A percentile compares a stretch with the other conserved stretches of the same genome.
Conservation (phyloP, 2,888 invertebrate genomes). For the Acrocera orbiculus region DNA sequence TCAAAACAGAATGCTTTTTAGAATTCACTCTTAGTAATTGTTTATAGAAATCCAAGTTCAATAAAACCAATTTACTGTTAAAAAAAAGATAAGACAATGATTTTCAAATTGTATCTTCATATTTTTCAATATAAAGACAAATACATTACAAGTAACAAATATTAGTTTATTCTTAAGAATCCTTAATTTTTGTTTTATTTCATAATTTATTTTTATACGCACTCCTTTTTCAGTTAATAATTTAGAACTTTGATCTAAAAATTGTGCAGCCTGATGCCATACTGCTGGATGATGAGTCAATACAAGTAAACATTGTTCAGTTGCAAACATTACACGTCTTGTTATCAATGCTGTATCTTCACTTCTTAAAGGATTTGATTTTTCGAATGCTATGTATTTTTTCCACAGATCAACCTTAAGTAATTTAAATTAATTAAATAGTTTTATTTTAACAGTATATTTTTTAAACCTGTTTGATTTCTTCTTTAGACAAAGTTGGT, state of each 20-base stretch:
- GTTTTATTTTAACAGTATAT: background rate
- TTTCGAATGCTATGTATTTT: slow-evolving; percentile 95
- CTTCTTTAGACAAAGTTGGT: slow-evolving; percentile 78
- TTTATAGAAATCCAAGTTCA: too few species aligned
- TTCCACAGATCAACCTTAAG: slow-evolving; percentile 90
- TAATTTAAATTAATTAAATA: slow-evolving; percentile 2
- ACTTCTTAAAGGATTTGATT: slow-evolving; percentile 85
- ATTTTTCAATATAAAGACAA: too few species aligned
- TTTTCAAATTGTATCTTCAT: too few species aligned
- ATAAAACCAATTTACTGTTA: too few species aligned
- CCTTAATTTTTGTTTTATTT: background rate
- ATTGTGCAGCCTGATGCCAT: slow-evolving; percentile 98
- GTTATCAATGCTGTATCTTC: slow-evolving; percentile 91
- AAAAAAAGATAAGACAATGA: too few species aligned
- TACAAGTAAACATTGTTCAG: slow-evolving; percentile 92
- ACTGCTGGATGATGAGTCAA: slow-evolving; percentile 96
- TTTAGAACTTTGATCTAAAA: slow-evolving; percentile 87
- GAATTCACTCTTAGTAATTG: too few species aligned
- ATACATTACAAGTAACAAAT: too few species aligned
- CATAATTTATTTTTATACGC: slow-evolving; percentile 28
- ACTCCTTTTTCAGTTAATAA: slow-evolving; percentile 88
- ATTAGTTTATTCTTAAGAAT: too few species aligned
- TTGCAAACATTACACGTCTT: slow-evolving; percentile 92
- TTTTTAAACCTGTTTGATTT: slow-evolving; percentile 64
- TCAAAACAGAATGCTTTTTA: too few species aligned